A percentile compares a stretch with the other conserved stretches of the same genome.
Conservation (phyloP, 1,140 invertebrate genomes). For the Physella acuta region DNA sequence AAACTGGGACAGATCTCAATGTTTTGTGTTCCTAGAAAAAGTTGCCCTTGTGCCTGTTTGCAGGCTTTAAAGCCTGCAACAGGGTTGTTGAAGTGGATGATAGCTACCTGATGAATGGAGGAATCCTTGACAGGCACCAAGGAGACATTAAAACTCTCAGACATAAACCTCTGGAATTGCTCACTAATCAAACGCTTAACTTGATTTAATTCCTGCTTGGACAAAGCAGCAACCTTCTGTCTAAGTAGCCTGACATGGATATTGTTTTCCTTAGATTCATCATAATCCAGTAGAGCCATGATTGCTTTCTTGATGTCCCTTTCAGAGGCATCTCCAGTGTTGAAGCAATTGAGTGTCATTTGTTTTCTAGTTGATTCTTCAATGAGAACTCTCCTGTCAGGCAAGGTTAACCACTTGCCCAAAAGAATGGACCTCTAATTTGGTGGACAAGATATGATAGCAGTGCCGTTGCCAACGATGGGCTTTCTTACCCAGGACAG, state of each 20-base stretch:
- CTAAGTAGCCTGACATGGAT: slow-evolving; percentile 2
- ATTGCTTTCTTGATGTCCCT: slow-evolving; percentile 10
- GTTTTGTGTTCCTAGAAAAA: slow-evolving; percentile 16
- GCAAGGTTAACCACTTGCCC: neutral
- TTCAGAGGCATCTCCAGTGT: slow-evolving; percentile 6
- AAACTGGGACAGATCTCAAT: slow-evolving; percentile 32
- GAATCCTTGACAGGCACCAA: neutral
- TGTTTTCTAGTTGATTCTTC: neutral
- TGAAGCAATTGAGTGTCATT: slow-evolving; percentile 6
- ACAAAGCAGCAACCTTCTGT: neutral
- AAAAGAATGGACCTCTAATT: neutral
- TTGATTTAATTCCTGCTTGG: neutral
- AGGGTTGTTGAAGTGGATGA: slow-evolving; percentile 32
- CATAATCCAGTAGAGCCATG: slow-evolving; percentile 3
- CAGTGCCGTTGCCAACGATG: slow-evolving; percentile 33
- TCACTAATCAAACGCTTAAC: neutral
- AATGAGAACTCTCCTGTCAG: neutral
- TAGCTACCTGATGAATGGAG: neutral
- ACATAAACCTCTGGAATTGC: neutral
- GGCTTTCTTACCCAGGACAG: slow-evolving; percentile 41
- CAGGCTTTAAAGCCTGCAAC: slow-evolving; percentile 34
- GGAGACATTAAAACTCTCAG: neutral
- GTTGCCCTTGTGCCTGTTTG: slow-evolving; percentile 3
- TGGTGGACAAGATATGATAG: slow-evolving; percentile 14
- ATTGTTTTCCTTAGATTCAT: neutral